Conservation (phyloP, 2,797 vertebrate species). For the Micrastur ruficollis region DNA sequence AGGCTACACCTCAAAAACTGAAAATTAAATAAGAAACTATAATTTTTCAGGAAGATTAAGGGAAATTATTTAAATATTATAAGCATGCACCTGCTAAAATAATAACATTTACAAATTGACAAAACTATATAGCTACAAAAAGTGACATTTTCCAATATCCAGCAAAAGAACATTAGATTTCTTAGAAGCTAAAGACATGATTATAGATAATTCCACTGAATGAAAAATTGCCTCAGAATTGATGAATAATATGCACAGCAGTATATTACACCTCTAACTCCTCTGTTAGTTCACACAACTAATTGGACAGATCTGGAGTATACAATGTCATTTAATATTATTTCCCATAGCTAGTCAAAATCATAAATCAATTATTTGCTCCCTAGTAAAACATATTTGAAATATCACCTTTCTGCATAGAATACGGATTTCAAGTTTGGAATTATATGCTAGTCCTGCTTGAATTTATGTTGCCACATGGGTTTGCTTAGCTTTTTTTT, state of each 20-base stretch:
- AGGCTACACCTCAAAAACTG: neutral
- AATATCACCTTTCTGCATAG: neutral
- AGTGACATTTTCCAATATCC: neutral
- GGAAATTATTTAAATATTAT: neutral
- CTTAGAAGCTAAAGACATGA: neutral
- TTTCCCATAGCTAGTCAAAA: neutral
- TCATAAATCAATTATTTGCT: neutral
- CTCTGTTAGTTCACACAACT: neutral
- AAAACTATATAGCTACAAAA: neutral
- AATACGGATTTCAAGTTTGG: neutral
- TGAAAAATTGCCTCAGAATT: neutral
- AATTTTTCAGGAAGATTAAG: neutral
- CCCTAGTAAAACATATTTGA: neutral
- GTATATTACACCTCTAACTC: neutral
- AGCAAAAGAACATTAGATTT: neutral
- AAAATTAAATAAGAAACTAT: neutral
- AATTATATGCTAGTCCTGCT: neutral
- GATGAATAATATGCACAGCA: neutral
- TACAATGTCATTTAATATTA: neutral
- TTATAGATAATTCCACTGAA: neutral
- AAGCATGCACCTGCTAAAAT: neutral
- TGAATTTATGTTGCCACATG: neutral
- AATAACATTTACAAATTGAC: neutral
- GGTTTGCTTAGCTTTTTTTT: neutral
- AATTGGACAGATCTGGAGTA: neutral